Evolutionary conservation across 2,797 vertebrate species (phyloP).

Genomic region (Arremon brunneinucha): DNA sequence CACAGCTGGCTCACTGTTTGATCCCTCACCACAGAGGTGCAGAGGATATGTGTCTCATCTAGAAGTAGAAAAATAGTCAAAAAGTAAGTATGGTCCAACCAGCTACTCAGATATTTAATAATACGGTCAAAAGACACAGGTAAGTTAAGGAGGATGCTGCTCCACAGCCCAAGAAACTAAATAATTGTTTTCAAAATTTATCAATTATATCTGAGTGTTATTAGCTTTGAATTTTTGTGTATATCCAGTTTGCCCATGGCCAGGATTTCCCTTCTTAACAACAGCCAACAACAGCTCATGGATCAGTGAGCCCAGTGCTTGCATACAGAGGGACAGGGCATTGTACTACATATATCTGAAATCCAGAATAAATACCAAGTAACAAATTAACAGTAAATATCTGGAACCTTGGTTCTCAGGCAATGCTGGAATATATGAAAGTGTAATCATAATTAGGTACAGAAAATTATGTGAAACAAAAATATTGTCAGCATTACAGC

Average conservation of each 20-base stretch:
- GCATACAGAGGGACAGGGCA: neutral
- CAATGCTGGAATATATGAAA: neutral
- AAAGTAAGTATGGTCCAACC: neutral
- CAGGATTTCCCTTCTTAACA: neutral
- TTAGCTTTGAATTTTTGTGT: neutral
- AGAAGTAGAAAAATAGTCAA: neutral
- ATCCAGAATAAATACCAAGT: neutral
- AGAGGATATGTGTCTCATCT: rapidly evolving
- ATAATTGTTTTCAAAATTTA: neutral
- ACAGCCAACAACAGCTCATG: neutral
- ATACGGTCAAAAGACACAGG: neutral
- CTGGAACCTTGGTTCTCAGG: neutral
- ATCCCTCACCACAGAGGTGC: neutral
- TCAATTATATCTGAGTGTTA: neutral
- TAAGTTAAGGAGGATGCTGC: neutral
- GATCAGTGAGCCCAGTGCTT: neutral
- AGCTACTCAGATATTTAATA: neutral
- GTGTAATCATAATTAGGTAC: neutral
- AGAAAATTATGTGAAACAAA: neutral
- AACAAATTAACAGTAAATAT: neutral
- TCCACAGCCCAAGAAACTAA: neutral
- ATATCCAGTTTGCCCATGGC: neutral
- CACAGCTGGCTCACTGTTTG: neutral
- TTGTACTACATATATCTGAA: neutral
- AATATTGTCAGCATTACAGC: neutral